These are phyloP conservation scores for Meta bourneti DNA, from an alignment of 2,888 invertebrate species.

Conservation along the genomic window DNA sequence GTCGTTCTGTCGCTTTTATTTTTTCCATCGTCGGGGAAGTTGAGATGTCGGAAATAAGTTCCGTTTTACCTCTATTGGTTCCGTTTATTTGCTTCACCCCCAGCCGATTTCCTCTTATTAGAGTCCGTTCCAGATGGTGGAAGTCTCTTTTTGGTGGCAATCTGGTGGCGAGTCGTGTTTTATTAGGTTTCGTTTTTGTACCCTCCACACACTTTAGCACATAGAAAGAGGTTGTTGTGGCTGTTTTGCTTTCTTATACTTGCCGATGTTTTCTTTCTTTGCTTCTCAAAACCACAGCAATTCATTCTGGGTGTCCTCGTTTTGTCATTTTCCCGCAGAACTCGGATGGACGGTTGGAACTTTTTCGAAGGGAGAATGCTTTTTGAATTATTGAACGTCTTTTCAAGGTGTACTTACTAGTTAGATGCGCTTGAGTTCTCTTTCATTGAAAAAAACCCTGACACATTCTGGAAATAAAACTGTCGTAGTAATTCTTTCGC, in stretches of 20 bases:
- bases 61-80: neutral
- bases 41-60: neutral
- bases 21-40: neutral
- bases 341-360: too few relatives aligned
- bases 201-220: neutral
- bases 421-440: too few relatives aligned
- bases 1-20: neutral
- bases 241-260: neutral
- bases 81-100: neutral
- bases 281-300: neutral
- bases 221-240: neutral
- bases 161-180: neutral
- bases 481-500: too few relatives aligned
- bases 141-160: neutral
- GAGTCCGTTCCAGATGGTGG: neutral
- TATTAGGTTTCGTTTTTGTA: neutral
- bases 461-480: too few relatives aligned
- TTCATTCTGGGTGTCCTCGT: neutral
- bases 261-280: neutral
- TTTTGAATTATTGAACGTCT: too few relatives aligned
- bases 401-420: too few relatives aligned
- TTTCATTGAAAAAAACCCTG: too few relatives aligned
- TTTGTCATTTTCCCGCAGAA: neutral
- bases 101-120: neutral
- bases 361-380: too few relatives aligned